A percentile compares a stretch with the other conserved stretches of the same genome.
Evolutionary conservation across 2,888 invertebrate genomes (phyloP).

Genomic region (Sesia apiformis): DNA sequence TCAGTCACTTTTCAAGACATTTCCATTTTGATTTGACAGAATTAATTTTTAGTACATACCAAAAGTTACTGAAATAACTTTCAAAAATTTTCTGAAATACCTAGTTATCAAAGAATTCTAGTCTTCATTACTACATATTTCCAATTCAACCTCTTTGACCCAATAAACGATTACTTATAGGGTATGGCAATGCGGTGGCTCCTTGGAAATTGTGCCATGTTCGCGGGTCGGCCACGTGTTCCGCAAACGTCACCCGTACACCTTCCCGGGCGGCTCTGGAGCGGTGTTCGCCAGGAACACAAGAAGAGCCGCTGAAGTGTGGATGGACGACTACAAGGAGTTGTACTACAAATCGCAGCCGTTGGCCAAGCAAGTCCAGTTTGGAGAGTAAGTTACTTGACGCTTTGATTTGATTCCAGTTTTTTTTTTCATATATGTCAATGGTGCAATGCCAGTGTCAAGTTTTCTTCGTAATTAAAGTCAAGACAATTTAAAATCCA

Average conservation of each 20-base stretch:
- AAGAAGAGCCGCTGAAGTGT: slow-evolving; percentile 97
- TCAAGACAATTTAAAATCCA: too few relatives aligned
- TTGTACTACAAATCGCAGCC: slow-evolving; percentile 96
- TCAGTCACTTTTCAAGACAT: too few relatives aligned
- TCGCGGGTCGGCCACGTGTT: slow-evolving; percentile 96
- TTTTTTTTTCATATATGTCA: too few relatives aligned
- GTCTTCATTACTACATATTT: too few relatives aligned
- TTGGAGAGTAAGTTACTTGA: slow-evolving; percentile 84
- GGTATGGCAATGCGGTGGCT: slow-evolving; percentile 99
- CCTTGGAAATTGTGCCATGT: slow-evolving; percentile 97
- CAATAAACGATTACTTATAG: slow-evolving; percentile 48
- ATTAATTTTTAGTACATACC: too few relatives aligned
- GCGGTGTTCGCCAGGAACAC: slow-evolving; percentile 98
- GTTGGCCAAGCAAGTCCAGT: slow-evolving; percentile 89
- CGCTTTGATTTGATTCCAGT: not conserved
- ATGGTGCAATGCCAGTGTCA: too few relatives aligned
- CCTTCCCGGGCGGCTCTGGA: slow-evolving; percentile 98
- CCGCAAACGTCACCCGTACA: slow-evolving; percentile 97
- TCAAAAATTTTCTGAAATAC: too few relatives aligned
- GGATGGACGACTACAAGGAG: slow-evolving; percentile 99
- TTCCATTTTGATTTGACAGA: too few relatives aligned
- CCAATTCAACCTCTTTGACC: too few relatives aligned
- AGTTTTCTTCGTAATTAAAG: too few relatives aligned
- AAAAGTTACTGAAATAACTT: too few relatives aligned
- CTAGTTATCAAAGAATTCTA: too few relatives aligned